Base-by-base conservation (phyloP, 2,797 vertebrate genomes). In the Sphenodon punctatus region DNA sequence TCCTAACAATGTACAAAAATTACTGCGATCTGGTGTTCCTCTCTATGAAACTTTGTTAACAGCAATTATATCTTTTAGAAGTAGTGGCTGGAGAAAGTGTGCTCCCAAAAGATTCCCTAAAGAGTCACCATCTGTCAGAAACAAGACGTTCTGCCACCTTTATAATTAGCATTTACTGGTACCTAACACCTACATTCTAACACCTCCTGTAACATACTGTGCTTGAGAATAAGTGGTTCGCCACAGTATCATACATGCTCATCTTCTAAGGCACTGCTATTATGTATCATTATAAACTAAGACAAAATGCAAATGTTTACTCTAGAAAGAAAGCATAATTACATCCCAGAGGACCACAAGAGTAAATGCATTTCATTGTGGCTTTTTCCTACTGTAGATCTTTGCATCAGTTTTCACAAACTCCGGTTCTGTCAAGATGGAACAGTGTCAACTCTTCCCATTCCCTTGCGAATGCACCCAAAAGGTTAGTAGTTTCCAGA, bases 51-150 rank as follows among this genome's bases (percentile, higher is more conserved):
- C 55, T 88, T 88, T 69, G 32, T 78, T 92, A 89, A 85, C 89
- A 90, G 70, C 71, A 92, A 86, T 86, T 89, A 75, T 63, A 80
- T 88, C 76, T 93, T 85, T 80, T 70, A 30, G 70, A 93, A 89
- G 90, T 78, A 75, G 70, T 92, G 80, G 75, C 88, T 93, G 82
- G 61, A 87, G 82, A 90, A 93, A 84, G 87, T 75, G 5, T 85
- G 61, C 82, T 93, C 80, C 88, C 83, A 75, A 91, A 94, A 95
- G 90, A 86, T 93, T 92, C 88, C 91, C 90, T 84, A 88, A 78
- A 93, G 94, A 93, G 93, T 92, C 75, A 75, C 94, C 95, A 95
- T 96, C 95, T 96, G 94, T 95, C 94, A 95, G 80, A 93, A 94
- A 86, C 74, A 76, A 95, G 86, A 92, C 89, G 82, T 90, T 93